A percentile compares a stretch with the other conserved stretches of the same genome.
Conservation (phyloP, 2,888 invertebrate species). For the Anodontia alba region DNA sequence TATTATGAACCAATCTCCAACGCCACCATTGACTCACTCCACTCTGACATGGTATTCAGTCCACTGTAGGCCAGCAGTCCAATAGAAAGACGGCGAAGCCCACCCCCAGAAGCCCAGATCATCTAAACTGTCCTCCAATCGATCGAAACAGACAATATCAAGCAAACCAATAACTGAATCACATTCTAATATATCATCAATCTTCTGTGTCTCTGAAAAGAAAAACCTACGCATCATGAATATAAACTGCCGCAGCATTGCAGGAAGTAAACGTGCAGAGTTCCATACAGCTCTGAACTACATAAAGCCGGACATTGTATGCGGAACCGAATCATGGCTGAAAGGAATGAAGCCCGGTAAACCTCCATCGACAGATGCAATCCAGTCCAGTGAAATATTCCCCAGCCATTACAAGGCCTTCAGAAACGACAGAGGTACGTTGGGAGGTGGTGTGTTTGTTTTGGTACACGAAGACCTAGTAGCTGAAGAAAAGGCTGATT, state of each 20-base stretch:
- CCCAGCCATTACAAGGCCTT: conserved; percentile 36
- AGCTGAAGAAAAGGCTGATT: conserved; percentile 40
- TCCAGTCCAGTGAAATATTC: conserved; percentile 43
- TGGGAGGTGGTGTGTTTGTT: conserved; percentile 50
- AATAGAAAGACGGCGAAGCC: background rate
- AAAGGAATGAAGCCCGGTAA: conserved; percentile 45
- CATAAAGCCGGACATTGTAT: conserved; percentile 54
- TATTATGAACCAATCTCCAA: background rate
- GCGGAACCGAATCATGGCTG: conserved; percentile 57
- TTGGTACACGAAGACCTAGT: conserved; percentile 36
- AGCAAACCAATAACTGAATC: background rate
- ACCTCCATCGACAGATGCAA: conserved; percentile 28
- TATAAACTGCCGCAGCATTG: conserved; percentile 45
- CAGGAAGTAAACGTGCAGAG: conserved; percentile 32
- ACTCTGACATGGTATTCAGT: conserved; percentile 25
- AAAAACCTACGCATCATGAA: conserved; percentile 43
- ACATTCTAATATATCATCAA: conserved; percentile 19
- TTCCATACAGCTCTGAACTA: conserved; percentile 36
- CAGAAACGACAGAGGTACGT: conserved; percentile 39
- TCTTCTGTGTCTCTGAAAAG: conserved; percentile 29
- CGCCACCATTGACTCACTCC: background rate
- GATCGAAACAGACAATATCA: background rate
- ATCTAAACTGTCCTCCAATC: background rate
- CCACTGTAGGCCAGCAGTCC: conserved; percentile 28
- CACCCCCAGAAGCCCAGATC: background rate